Base-by-base conservation (phyloP, 2,113 vertebrate species). In the Ciconia maguari region DNA sequence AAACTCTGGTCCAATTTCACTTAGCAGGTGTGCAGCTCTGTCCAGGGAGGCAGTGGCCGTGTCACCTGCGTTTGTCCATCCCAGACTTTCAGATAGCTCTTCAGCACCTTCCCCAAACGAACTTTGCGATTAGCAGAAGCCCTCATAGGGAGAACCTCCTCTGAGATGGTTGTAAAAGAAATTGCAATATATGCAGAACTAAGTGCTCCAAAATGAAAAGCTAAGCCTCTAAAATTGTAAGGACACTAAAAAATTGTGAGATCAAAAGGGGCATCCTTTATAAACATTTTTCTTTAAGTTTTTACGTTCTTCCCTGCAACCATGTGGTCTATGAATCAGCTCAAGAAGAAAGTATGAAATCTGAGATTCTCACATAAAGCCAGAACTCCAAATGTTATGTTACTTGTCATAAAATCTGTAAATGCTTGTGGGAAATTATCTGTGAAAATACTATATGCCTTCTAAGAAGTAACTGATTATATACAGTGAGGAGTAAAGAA, bases 391-490 rank as follows among this genome's bases (percentile, higher is more conserved):
- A 83, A 74, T 2, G 2, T 57, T 87, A 32, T 41, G 20, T 87
- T 92, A 70, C 20, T 79, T 65, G 36, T 65, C 36, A 41, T 89
- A 80, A 97, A 83, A 75, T 86, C 78, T 80, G 74, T 83, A 91
- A 94, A 87, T 41, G 32, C 62, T 80, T 83, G 42, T 88, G 94
- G 69, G 70, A 95, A 94, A 90, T 93, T 72, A 72, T 58, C 75
- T 90, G 49, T 88, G 87, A 95, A 95, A 95, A 74, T 55, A 21
- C 42, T 77, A 10, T 74, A 77, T 83, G 62, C 54, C 75, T 93
- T 91, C 95, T 94, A 94, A 91, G 81, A 91, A 91, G 69, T 91
- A 91, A 93, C 74, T 87, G 89, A 87, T 89, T 79, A 52, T 36
- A 82, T 89, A 82, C 65, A 79, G 74, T 62, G 54, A 91, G 49